A percentile compares a stretch with the other conserved stretches of the same genome.
Evolutionary conservation across 2,113 vertebrate species (phyloP).

Genomic region (Bufo gargarizans): DNA sequence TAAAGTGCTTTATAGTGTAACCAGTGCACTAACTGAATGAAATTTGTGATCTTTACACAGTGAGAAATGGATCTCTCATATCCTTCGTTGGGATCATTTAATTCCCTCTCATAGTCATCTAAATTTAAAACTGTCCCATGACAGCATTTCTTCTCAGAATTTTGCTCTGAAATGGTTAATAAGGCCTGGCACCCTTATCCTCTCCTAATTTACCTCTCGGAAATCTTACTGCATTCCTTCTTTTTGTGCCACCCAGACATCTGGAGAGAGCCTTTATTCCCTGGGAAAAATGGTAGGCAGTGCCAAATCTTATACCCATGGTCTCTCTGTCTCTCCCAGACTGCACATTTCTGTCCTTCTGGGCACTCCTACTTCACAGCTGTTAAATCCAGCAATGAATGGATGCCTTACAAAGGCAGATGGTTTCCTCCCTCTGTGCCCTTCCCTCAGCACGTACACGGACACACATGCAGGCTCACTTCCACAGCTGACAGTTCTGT

Average conservation of each 20-base stretch:
- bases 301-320: constrained; percentile 51
- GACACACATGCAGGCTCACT: constrained; percentile 55
- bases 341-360: constrained; percentile 55
- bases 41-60: no score
- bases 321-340: constrained; percentile 46
- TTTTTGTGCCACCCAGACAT: constrained; percentile 59
- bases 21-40: not conserved
- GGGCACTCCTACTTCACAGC: constrained; percentile 57
- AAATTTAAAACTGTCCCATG: not conserved
- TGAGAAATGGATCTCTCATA: no score
- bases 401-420: constrained; percentile 51
- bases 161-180: constrained; percentile 45
- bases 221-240: constrained; percentile 55
- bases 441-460: constrained; percentile 55
- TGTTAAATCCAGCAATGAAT: constrained; percentile 60
- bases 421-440: constrained; percentile 58
- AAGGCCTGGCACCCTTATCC: constrained; percentile 40
- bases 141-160: not conserved
- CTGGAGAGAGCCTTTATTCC: constrained; percentile 57
- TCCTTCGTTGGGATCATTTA: no score
- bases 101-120: not conserved
- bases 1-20: not conserved
- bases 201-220: constrained; percentile 49
- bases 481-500: constrained; percentile 57
- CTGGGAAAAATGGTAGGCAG: constrained; percentile 53